Conservation (phyloP, 30 jellyfish, hydroid and myxozoan species). For the Nemopilema nomurai region DNA sequence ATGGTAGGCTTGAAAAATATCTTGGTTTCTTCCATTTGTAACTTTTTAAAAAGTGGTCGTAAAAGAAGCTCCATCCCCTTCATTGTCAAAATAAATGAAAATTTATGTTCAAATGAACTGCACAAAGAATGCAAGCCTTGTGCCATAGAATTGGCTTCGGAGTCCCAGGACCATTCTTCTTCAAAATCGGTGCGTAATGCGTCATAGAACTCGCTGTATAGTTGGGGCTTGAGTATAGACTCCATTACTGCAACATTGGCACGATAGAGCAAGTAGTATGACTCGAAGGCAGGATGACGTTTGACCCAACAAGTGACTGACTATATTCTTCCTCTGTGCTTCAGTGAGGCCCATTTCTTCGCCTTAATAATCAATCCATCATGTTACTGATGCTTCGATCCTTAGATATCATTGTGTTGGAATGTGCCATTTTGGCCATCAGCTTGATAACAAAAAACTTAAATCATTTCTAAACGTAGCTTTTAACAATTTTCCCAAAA, state of each 20-base stretch:
- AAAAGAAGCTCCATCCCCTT: slow-evolving; percentile 44
- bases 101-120: slow-evolving; percentile 25
- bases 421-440: too few relatives aligned
- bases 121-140: slow-evolving; percentile 38
- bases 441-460: too few relatives aligned
- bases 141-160: slow-evolving; percentile 40
- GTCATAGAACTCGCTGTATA: too few relatives aligned
- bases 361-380: neutral
- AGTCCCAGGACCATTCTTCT: slow-evolving; percentile 56
- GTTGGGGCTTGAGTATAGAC: too few relatives aligned
- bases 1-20: slow-evolving; percentile 57
- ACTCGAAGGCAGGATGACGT: slow-evolving; percentile 56
- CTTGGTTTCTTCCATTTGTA: slow-evolving; percentile 53
- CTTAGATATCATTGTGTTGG: too few relatives aligned
- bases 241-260: too few relatives aligned
- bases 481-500: too few relatives aligned
- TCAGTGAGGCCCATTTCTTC: slow-evolving; percentile 40
- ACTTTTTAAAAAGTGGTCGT: slow-evolving; percentile 46
- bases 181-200: too few relatives aligned
- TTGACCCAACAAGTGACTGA: slow-evolving; percentile 50
- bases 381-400: too few relatives aligned
- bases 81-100: too few relatives aligned
- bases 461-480: too few relatives aligned
- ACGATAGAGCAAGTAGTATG: too few relatives aligned
- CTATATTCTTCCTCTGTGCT: slow-evolving; percentile 27